Evolutionary conservation across 2,888 invertebrate species (phyloP), one percentile per base, ranked within the genome.

Genomic region (Cephus runcator): DNA sequence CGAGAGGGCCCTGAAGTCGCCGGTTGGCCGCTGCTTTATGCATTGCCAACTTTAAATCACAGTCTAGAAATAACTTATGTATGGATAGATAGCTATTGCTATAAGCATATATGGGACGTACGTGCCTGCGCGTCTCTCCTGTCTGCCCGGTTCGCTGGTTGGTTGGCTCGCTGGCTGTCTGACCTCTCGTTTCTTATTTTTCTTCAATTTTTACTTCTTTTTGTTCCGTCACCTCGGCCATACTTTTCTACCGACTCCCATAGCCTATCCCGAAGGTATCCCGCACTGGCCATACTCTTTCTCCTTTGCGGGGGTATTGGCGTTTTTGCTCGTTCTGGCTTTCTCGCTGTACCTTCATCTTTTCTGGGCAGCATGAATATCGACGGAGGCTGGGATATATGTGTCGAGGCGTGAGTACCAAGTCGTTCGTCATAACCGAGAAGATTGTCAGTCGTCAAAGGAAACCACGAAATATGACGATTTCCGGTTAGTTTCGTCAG

Each of bases 31-130:
- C 68, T 31, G 56, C 77, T 79, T 82, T 84, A 83, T 84, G 84
- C 82, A 85, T 83, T 83, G 86, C 83, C 83, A 85, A 85, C 83
- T 83, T 83, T 84, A 86, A 87, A 88, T 87, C 85, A 87, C 83
- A 75, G 81, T 69, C 79, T 83, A 83, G 82, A 85, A 86, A 85
- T 85, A 86, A 71, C 71, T 71, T 71, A 71, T 34, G 71, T 71
- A 71, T 71, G 81, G 84, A 83, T 86, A 82, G 85, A 85, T 85
- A 79, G 84, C 79, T 81, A 83, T 86, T 83, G 81, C 81, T 81
- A 82, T 82, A 82, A 86, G 82, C 81, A 71, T 71, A 80, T 83
- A 79, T 78, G 83, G 75, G 36, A 56, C 34, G 56, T 56, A 69
- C 69, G 73, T 69, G 71, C 75, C 78, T 69, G 77, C 77, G 75